These are phyloP conservation scores for Archips crataeganus DNA, from an alignment of 2,888 invertebrate species.

Conservation along the genomic window DNA sequence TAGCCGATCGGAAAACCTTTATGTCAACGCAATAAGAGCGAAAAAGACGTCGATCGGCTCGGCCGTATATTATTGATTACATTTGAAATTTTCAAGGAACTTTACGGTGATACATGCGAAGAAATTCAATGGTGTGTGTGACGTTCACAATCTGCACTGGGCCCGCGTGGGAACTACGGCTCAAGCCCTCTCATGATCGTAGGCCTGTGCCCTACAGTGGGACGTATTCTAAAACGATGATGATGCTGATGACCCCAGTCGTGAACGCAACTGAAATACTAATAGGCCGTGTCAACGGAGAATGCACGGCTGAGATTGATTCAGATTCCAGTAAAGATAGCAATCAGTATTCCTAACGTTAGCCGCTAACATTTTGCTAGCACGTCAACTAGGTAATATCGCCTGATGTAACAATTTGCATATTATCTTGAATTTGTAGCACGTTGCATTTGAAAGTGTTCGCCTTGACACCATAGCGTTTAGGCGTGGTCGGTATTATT, in stretches of 20 bases:
- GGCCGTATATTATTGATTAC: too few species aligned
- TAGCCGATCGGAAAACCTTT: too few species aligned
- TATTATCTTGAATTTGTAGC: conserved; percentile 42
- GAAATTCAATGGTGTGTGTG: too few species aligned
- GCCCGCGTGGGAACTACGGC: too few species aligned
- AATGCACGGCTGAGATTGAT: conserved; percentile 21
- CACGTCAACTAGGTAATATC: conserved; percentile 38
- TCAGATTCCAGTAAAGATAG: conserved; percentile 24
- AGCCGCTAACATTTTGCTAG: conserved; percentile 28
- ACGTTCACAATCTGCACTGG: too few species aligned
- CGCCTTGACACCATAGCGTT: conserved; percentile 65
- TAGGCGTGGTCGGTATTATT: conserved; percentile 56
- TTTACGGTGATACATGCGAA: too few species aligned
- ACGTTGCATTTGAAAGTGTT: conserved; percentile 60
- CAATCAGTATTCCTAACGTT: conserved; percentile 35
- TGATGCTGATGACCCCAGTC: not conserved
- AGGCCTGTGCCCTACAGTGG: too few species aligned
- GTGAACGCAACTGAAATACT: conserved; percentile 2
- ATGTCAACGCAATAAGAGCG: too few species aligned
- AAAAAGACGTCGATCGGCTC: too few species aligned
- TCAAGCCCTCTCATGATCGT: too few species aligned
- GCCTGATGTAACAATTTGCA: conserved; percentile 42
- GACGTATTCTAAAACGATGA: too few species aligned
- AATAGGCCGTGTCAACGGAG: not conserved
- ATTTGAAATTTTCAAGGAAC: too few species aligned